Evolutionary conservation across 2,888 invertebrate species (phyloP).

Genomic region (Lepeophtheirus nordmannii): DNA sequence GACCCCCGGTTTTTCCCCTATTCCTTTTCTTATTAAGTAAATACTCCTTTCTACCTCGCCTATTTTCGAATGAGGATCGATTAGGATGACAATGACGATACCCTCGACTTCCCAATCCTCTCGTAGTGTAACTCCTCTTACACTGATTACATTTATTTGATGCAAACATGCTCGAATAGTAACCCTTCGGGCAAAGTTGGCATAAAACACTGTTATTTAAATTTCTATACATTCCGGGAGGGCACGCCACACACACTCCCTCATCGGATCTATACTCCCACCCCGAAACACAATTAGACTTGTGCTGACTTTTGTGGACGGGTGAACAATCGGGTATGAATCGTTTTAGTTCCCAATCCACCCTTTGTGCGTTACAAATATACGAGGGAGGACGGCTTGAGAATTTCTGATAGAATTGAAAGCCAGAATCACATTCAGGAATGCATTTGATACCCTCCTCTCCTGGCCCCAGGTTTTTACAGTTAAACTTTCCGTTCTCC

Average conservation of each 20-base stretch:
- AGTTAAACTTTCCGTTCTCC: conserved; percentile 15
- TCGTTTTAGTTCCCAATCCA: conserved; percentile 19
- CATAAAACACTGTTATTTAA: conserved; percentile 25
- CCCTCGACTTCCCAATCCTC: conserved; percentile 3
- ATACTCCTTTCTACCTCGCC: not conserved
- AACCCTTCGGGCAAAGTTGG: conserved; percentile 27
- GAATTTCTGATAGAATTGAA: conserved; percentile 23
- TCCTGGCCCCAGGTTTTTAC: not conserved
- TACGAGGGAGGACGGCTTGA: conserved; percentile 10
- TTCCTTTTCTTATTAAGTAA: not conserved
- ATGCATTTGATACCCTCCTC: conserved; percentile 16
- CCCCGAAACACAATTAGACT: conserved; percentile 3
- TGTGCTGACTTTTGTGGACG: not conserved
- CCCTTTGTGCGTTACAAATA: conserved; percentile 4
- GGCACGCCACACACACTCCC: conserved; percentile 27
- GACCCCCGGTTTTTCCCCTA: not conserved
- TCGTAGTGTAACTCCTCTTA: conserved; percentile 8
- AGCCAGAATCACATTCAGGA: conserved; percentile 16
- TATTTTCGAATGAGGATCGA: not conserved
- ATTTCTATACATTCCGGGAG: conserved; percentile 29
- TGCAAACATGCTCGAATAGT: conserved; percentile 26
- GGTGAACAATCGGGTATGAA: conserved; percentile 24
- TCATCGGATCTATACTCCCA: conserved; percentile 11
- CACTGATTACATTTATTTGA: conserved; percentile 13
- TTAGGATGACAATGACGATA: not conserved